These are phyloP conservation scores for Cassiopea andromeda DNA, from an alignment of 30 jellyfish, hydroid and myxozoan genomes.

Conservation along the genomic window DNA sequence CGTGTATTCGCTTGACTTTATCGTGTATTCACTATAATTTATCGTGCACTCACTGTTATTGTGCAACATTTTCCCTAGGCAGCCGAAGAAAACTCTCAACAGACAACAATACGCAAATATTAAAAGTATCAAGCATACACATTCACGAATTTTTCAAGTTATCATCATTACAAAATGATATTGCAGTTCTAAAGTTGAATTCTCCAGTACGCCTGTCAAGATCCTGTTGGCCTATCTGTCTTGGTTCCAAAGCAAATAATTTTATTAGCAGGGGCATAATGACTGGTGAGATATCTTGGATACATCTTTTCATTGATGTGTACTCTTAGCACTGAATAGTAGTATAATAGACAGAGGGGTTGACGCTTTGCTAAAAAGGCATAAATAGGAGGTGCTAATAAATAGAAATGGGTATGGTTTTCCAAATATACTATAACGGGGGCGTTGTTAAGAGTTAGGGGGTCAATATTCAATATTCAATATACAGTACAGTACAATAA, in stretches of 20 bases:
- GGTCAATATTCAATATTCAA: too few species aligned
- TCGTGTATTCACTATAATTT: too few species aligned
- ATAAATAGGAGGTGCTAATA: too few species aligned
- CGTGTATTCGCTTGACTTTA: too few species aligned
- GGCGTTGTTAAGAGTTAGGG: too few species aligned
- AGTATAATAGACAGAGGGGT: too few species aligned
- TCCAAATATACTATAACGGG: too few species aligned
- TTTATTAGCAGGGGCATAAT: constrained; percentile 6
- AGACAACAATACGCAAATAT: constrained; percentile 16
- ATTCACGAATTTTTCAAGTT: constrained; percentile 68
- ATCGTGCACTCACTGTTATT: not conserved
- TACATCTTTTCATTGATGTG: not conserved
- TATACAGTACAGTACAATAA: too few species aligned
- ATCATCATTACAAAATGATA: constrained; percentile 69
- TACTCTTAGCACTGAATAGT: too few species aligned
- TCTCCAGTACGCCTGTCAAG: constrained; percentile 31
- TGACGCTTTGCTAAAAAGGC: too few species aligned
- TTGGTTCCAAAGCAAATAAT: constrained; percentile 28
- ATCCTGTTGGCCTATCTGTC: constrained; percentile 87
- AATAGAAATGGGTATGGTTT: too few species aligned
- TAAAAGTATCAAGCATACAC: constrained; percentile 40
- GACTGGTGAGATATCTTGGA: constrained; percentile 31
- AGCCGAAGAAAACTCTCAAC: constrained; percentile 41
- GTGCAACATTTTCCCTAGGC: constrained; percentile 11
- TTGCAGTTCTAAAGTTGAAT: constrained; percentile 55